Base-by-base conservation (phyloP, 2,888 invertebrate genomes). In the Tortrix viridana region DNA sequence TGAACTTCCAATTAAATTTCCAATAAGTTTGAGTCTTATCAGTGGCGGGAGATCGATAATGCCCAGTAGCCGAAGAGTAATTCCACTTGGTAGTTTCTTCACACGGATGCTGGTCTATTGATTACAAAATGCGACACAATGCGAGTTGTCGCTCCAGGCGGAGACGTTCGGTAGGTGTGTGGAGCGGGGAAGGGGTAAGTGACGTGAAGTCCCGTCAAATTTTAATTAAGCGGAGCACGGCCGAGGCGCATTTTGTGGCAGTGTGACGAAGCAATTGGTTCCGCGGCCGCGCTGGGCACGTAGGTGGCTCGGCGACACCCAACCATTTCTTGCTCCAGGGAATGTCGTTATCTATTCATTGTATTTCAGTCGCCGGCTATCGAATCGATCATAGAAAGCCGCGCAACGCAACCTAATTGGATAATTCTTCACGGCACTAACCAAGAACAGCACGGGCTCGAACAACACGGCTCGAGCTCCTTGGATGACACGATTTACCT, bases 221-320 rank as follows among this genome's bases (percentile, higher is more conserved):
- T 89, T 89, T 90, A 89, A 91, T 90, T 90, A 90, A 88, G 81
- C 86, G 81, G 72, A 82, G 84, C 88, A 82, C 79, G 79, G 81
- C 74, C 76, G 75, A 80, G 79, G 82, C 84, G 86, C 85, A 80
- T 88, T 88, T 87, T 70, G 85, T 85, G 72, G 81, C 81, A 75
- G 84, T 85, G 86, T 89, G 89, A 88, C 89, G 82, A 76, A 90
- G 75, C 84, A 79, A 91, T 92, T 84, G 80, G 90, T 86, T 86
- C 80, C 87, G 58, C 23, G 54, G 50, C 60, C 47, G 53, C 71
- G 69, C 73, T 73, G 68, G 75, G 84, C 88, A 89, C 90, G 89
- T 89, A 89, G 89, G 88, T 86, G 84, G 85, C 78, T 85, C 78
- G 72, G 77, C 79, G 84, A 84, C 86, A 86, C 84, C 84, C 85